Evolutionary conservation across 2,797 vertebrate species (phyloP).

Genomic region (Diglossa cyanea): DNA sequence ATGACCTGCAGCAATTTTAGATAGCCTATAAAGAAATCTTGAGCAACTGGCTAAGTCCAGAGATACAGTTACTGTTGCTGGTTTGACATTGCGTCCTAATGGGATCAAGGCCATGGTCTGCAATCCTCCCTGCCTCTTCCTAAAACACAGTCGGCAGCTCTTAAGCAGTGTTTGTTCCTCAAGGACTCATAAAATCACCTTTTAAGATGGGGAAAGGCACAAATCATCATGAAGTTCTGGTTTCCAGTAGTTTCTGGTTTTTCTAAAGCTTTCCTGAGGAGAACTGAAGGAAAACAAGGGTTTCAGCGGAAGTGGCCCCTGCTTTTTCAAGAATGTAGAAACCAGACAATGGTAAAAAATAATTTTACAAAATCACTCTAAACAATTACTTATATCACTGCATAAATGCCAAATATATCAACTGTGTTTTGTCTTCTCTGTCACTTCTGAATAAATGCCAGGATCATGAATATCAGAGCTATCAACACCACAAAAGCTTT

Average conservation of each 20-base stretch:
- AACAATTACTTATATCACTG: not conserved
- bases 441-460: slow-evolving; percentile 22
- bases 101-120: not conserved
- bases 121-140: not conserved
- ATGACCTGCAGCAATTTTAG: slow-evolving; percentile 37
- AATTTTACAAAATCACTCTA: not conserved
- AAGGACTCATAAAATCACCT: not conserved
- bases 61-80: not conserved
- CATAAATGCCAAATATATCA: slow-evolving; percentile 21
- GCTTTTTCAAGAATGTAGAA: not conserved
- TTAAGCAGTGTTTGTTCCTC: not conserved
- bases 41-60: not conserved
- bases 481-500: not conserved
- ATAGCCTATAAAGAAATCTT: not conserved
- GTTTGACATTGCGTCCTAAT: not conserved
- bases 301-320: not conserved
- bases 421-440: slow-evolving; percentile 16
- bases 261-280: not conserved
- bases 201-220: not conserved
- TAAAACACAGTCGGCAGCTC: slow-evolving; percentile 15
- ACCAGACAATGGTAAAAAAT: not conserved
- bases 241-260: not conserved
- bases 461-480: not conserved
- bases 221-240: not conserved
- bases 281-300: not conserved